phyloP scores from a whole-genome alignment of 2,113 vertebrate species.

The Salminus brasiliensis region DNA sequence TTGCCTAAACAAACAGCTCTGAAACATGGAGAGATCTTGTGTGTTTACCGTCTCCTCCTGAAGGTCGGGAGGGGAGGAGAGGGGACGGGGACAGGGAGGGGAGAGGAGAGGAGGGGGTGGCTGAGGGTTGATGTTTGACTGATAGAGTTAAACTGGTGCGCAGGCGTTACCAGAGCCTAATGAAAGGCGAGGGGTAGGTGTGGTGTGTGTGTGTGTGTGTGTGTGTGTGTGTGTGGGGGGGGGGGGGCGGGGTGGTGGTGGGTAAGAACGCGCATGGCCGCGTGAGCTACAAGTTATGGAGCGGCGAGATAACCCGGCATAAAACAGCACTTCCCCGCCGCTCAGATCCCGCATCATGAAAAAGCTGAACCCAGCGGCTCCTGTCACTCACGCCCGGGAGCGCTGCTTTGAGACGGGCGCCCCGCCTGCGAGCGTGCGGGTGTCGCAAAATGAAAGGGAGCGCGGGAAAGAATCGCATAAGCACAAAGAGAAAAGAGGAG shows the following conservation, averaged over 20 bases:
- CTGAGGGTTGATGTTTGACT: constrained; percentile 35
- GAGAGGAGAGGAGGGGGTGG: not conserved
- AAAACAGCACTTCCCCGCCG: constrained; percentile 61
- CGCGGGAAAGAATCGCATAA: constrained; percentile 67
- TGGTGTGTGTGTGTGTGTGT: too few species aligned
- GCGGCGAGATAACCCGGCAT: constrained; percentile 58
- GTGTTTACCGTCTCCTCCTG: constrained; percentile 9
- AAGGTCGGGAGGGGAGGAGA: constrained; percentile 9
- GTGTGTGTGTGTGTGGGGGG: too few species aligned
- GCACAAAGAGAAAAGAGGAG: constrained; percentile 62
- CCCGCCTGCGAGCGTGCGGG: constrained; percentile 67
- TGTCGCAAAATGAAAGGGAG: constrained; percentile 71
- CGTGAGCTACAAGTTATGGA: constrained; percentile 43
- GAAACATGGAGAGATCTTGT: not conserved
- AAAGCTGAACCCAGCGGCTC: constrained; percentile 72
- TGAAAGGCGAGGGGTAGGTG: constrained; percentile 44
- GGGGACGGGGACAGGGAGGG: not conserved
- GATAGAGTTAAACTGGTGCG: constrained; percentile 27
- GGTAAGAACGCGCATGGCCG: not conserved
- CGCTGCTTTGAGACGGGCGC: constrained; percentile 66
- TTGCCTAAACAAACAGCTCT: constrained; percentile 17
- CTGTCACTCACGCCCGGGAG: constrained; percentile 60
- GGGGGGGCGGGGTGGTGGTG: too few species aligned
- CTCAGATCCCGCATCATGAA: constrained; percentile 74
- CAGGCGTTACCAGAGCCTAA: constrained; percentile 32